These are phyloP conservation scores for Trochalopteron elliotii DNA, from an alignment of 2,113 vertebrate genomes.

Conservation along the genomic window DNA sequence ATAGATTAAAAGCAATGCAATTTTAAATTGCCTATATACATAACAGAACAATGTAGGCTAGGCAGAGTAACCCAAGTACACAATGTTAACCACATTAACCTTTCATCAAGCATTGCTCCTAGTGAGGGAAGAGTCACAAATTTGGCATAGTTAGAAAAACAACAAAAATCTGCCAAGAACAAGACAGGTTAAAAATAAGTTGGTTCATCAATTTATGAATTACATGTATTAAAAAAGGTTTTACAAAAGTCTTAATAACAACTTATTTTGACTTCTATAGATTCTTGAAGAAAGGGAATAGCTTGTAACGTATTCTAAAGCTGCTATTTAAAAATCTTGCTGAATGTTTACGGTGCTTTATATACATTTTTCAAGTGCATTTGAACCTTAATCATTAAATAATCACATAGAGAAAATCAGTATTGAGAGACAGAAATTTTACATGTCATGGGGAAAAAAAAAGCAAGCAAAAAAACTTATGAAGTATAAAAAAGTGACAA, in stretches of 20 bases:
- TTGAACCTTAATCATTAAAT: not conserved
- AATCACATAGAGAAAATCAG: not conserved
- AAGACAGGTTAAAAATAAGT: not conserved
- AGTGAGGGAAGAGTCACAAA: not conserved
- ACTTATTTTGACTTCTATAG: not conserved
- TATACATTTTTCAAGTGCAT: not conserved
- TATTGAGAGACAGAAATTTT: not conserved
- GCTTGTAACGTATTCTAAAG: rapidly evolving
- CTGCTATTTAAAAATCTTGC: not conserved
- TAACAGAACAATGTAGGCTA: not conserved
- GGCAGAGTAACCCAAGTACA: not conserved
- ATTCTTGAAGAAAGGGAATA: not conserved
- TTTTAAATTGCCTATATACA: not conserved
- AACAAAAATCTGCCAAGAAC: not conserved
- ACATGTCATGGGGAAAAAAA: not conserved
- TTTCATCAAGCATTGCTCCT: not conserved
- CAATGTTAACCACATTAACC: not conserved
- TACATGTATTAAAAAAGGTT: not conserved
- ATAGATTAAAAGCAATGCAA: not conserved
- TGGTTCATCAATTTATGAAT: not conserved
- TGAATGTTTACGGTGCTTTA: not conserved
- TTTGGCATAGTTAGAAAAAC: not conserved
- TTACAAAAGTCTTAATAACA: not conserved
- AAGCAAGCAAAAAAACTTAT: not conserved
- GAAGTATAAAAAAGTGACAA: not conserved